These are phyloP conservation scores for Porites cylindrica DNA, from an alignment of 92 coral and sea anemone species.

Conservation along the genomic window DNA sequence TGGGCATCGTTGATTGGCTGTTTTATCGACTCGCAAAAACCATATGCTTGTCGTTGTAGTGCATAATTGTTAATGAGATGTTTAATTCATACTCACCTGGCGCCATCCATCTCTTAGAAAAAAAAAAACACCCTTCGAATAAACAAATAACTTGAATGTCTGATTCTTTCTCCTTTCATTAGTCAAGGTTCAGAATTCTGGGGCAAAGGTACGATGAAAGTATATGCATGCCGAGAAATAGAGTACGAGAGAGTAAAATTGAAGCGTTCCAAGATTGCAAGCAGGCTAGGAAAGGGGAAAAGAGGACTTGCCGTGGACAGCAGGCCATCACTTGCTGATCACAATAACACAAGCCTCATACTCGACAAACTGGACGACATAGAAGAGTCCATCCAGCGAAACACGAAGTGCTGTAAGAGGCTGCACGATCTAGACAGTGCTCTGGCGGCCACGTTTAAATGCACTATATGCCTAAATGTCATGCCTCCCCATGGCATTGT, in stretches of 20 bases:
- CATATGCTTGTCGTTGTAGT: background rate
- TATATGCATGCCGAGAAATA: slow-evolving; percentile 24
- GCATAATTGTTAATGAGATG: background rate
- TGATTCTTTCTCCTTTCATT: background rate
- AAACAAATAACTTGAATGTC: background rate
- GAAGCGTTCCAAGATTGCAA: slow-evolving; percentile 1
- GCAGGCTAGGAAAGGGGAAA: background rate
- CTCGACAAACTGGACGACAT: slow-evolving; percentile 29
- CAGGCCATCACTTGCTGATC: slow-evolving; percentile 22
- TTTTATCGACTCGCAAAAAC: background rate
- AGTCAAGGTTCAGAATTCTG: slow-evolving; percentile 32
- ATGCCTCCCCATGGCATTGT: slow-evolving; percentile 5
- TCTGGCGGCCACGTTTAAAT: slow-evolving; percentile 30
- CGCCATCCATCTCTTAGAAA: background rate
- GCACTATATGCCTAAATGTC: slow-evolving; percentile 36
- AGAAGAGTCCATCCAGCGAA: slow-evolving; percentile 12
- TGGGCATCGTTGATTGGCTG: background rate
- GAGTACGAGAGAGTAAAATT: slow-evolving; percentile 25
- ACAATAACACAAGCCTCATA: slow-evolving; percentile 10
- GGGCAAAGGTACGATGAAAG: slow-evolving; percentile 35
- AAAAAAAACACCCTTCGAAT: background rate
- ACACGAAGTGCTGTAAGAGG: slow-evolving; percentile 41
- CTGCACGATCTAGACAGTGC: slow-evolving; percentile 28
- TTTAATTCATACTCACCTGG: background rate
- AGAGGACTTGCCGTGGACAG: background rate